Evolutionary conservation across 2,797 vertebrate genomes (phyloP).

Genomic region (Ibycter americanus): DNA sequence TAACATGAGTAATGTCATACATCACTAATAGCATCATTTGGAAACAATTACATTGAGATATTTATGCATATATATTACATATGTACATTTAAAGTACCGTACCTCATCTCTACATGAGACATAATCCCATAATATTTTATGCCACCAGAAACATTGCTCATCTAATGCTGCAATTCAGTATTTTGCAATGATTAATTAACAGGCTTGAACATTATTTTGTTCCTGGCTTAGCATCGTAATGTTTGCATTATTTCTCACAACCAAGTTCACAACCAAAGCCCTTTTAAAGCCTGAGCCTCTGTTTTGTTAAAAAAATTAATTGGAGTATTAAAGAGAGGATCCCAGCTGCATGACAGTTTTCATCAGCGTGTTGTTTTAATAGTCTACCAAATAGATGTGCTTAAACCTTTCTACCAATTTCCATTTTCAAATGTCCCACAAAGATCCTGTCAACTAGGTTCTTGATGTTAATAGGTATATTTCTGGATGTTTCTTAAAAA

Average conservation of each 20-base stretch:
- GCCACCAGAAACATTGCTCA: conserved; percentile 28
- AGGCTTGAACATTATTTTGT: conserved; percentile 41
- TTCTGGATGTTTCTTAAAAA: neutral
- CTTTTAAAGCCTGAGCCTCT: neutral
- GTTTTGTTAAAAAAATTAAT: neutral
- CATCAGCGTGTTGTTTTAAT: neutral
- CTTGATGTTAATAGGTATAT: neutral
- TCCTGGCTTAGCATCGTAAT: conserved; percentile 52
- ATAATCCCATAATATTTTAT: conserved; percentile 52
- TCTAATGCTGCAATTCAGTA: conserved; percentile 25
- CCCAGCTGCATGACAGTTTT: neutral
- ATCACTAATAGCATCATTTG: conserved; percentile 21
- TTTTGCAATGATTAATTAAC: conserved; percentile 69
- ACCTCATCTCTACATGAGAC: neutral
- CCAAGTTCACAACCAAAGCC: neutral
- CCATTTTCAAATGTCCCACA: neutral
- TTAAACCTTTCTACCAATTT: neutral
- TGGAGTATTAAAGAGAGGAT: neutral
- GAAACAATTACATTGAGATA: conserved; percentile 39
- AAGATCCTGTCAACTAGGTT: neutral
- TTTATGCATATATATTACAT: conserved; percentile 18
- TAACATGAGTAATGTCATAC: neutral
- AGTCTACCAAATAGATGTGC: neutral
- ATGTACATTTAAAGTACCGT: conserved; percentile 13
- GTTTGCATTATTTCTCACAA: conserved; percentile 58